Evolutionary conservation across 1,140 invertebrate species (phyloP).

Genomic region (Ceratosolen solmsi): DNA sequence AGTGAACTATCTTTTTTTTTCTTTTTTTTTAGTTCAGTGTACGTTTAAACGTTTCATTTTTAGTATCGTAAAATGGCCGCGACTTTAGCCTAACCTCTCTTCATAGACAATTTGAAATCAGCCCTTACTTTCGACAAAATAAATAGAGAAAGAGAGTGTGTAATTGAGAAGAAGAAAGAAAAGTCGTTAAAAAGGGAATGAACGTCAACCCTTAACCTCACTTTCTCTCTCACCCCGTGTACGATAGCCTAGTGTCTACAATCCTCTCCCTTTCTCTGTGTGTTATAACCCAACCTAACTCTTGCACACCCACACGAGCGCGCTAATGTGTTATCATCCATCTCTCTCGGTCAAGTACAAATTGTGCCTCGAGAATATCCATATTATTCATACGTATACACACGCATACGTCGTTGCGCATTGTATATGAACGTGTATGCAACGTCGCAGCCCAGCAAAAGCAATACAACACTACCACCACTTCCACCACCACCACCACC

Average conservation of each 20-base stretch:
- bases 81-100: not conserved
- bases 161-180: not conserved
- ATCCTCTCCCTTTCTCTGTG: not conserved
- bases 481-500: not conserved
- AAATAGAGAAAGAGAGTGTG: not conserved
- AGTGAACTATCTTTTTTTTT: not conserved
- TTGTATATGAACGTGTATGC: not conserved
- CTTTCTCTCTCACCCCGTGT: slow-evolving; percentile 25
- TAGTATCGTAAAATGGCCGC: slow-evolving; percentile 43
- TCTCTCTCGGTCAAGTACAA: slow-evolving; percentile 24
- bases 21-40: not conserved
- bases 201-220: slow-evolving; percentile 35
- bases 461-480: not conserved
- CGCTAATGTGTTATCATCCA: not conserved
- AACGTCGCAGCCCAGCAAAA: slow-evolving; percentile 1
- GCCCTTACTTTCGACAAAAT: not conserved
- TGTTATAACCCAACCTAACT: slow-evolving; percentile 31
- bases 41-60: not conserved
- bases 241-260: not conserved
- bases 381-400: not conserved
- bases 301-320: not conserved
- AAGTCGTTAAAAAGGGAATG: not conserved
- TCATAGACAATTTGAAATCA: too few species aligned
- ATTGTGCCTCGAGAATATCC: not conserved
- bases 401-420: not conserved